Evolutionary conservation across 2,888 invertebrate species (phyloP), one percentile per base, ranked within the genome.

Genomic region (Choristoneura rosaceana): DNA sequence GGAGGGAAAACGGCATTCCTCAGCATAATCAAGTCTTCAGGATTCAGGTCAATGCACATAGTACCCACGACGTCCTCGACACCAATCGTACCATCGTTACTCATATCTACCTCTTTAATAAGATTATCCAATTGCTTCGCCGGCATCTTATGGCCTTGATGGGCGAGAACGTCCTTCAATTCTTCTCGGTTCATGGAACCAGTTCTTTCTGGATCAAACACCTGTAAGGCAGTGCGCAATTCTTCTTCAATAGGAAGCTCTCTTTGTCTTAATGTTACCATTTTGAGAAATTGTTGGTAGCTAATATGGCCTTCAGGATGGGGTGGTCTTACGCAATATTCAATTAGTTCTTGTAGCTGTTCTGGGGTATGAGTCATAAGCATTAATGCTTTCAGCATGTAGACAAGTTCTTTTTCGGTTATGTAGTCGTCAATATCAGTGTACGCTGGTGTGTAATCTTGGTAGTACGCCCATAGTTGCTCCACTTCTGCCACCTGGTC

Each of bases 61-160:
- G 93, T 92, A n/a, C 90, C 93, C 5, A 93, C 86, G 5, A 92
- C 86, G 74, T 93, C 93, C 73, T 93, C 93, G 58, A 93, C 81
- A 33, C 91, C 91, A 70, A 93, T 86, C 5, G 89, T 91, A 17
- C 93, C 93, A 76, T 93, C 93, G 74, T 92, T 91, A 67, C 82
- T 84, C 76, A 93, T 83, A 73, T 93, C 93, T 4, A 93, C 89
- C 80, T 93, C 93, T 78, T 92, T 93, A 61, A 93, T 88, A 25
- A 93, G 82, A 75, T 84, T 87, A 69, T 92, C 88, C 34, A 92
- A 69, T 62, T 78, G 78, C 74, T 85, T 90, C 17, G 80, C 81
- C 1, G 82, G 45, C 87, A 93, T 84, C 82, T 89, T 92, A 66
- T 88, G 75, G n/a, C 93, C 93, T 73, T 84, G 83, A 69, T 85